phyloP scores from a whole-genome alignment of 2,113 vertebrate species.

The Lanius ludovicianus region DNA sequence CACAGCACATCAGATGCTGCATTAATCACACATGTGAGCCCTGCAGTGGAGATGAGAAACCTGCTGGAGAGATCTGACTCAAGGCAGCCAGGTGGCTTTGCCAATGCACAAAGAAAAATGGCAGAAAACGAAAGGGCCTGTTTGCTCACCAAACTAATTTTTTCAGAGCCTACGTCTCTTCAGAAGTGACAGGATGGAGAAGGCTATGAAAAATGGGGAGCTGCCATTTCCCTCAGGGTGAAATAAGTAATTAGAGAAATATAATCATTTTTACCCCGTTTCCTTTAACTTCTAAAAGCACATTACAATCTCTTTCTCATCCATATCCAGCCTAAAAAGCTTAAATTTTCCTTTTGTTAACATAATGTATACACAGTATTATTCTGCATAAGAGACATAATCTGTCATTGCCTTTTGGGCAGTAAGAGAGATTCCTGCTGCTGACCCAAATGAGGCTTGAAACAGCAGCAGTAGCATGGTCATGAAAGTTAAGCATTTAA shows the following conservation, averaged over 20 bases:
- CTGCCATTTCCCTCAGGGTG: not conserved
- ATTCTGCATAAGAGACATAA: not conserved
- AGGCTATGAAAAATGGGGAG: not conserved
- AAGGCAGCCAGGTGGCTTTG: not conserved
- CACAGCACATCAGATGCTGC: not conserved
- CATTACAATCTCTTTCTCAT: not conserved
- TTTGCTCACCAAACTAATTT: not conserved
- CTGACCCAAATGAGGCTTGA: constrained; percentile 24
- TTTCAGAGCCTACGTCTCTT: not conserved
- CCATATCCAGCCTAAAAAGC: not conserved
- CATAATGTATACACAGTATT: not conserved
- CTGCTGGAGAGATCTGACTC: not conserved
- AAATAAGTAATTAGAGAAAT: not conserved
- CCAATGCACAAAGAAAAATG: not conserved
- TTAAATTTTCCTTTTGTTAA: not conserved
- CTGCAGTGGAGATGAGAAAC: not conserved
- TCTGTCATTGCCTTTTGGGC: not conserved
- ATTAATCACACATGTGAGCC: not conserved
- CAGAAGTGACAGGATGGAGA: not conserved
- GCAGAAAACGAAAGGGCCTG: not conserved
- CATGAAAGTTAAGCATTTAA: constrained; percentile 1
- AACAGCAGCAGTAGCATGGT: not conserved
- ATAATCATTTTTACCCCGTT: not conserved
- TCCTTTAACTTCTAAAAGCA: not conserved
- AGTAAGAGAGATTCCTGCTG: not conserved